Conservation (phyloP, 2,888 invertebrate genomes). For the Diaphora mendica region DNA sequence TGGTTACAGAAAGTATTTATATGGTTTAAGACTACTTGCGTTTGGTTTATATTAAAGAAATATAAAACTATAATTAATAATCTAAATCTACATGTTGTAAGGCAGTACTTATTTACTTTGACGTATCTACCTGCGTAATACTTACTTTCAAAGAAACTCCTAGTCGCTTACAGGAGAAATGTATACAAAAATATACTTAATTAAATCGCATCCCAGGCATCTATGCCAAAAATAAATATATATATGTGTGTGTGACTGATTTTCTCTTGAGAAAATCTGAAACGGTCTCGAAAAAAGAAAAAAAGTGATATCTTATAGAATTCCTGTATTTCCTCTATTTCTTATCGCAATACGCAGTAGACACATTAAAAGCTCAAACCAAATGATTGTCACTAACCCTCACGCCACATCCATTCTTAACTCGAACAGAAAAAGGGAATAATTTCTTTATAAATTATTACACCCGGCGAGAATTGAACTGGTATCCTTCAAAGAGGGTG, state of each 20-base stretch:
- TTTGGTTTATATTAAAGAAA: not conserved
- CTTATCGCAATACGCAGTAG: not conserved
- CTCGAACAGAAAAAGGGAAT: conserved; percentile 74
- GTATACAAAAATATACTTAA: not conserved
- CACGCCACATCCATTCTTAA: conserved; percentile 53
- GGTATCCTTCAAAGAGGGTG: conserved; percentile 86
- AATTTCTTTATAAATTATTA: conserved; percentile 90
- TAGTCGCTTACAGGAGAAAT: not conserved
- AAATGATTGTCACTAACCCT: conserved; percentile 44
- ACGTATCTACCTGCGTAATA: no score
- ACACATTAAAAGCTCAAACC: conserved; percentile 25
- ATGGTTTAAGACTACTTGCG: not conserved
- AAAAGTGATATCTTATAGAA: not conserved
- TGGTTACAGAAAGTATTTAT: not conserved
- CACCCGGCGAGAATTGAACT: conserved; percentile 89
- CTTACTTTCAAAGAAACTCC: not conserved
- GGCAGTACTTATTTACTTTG: not conserved
- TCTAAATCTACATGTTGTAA: no score
- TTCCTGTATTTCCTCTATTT: not conserved
- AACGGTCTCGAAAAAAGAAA: no score
- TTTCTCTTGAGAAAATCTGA: not conserved
- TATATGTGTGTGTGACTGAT: no score
- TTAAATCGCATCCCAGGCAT: not conserved
- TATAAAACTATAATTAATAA: no score
- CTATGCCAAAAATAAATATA: not conserved